Evolutionary conservation across 1,140 invertebrate genomes (phyloP).

Genomic region (Leptinotarsa undecemlineata): DNA sequence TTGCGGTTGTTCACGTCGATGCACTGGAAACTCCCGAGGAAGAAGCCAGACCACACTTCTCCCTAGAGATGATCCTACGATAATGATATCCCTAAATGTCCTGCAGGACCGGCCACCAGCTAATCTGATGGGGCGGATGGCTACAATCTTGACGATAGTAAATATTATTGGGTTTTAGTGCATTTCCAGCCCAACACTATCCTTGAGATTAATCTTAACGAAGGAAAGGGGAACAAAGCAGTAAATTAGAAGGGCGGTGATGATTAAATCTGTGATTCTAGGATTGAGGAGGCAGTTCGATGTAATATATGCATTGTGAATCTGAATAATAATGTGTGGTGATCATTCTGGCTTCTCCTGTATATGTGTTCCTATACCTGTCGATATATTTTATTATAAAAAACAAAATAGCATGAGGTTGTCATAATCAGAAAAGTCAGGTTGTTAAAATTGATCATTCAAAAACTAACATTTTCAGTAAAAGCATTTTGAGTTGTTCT

Average conservation of each 20-base stretch:
- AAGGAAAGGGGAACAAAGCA: neutral
- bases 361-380: no score
- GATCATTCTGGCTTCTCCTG: no score
- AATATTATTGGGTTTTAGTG: conserved; percentile 35
- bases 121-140: conserved; percentile 28
- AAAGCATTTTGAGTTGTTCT: no score
- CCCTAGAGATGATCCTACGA: conserved; percentile 32
- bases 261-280: neutral
- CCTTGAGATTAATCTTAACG: conserved; percentile 26
- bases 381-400: no score
- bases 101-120: conserved; percentile 26
- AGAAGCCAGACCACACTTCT: conserved; percentile 31
- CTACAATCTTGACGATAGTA: conserved; percentile 35
- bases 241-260: conserved; percentile 5
- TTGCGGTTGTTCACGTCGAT: conserved; percentile 14
- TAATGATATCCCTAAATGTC: conserved; percentile 34
- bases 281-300: no score
- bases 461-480: no score
- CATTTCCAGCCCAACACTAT: conserved; percentile 27
- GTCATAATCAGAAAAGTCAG: no score
- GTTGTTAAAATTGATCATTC: no score
- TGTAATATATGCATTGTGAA: no score
- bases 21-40: conserved; percentile 28
- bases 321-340: no score
- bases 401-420: no score